These are phyloP conservation scores for Adrianichthys oophorus DNA, from an alignment of 2,797 vertebrate genomes.

Conservation along the genomic window DNA sequence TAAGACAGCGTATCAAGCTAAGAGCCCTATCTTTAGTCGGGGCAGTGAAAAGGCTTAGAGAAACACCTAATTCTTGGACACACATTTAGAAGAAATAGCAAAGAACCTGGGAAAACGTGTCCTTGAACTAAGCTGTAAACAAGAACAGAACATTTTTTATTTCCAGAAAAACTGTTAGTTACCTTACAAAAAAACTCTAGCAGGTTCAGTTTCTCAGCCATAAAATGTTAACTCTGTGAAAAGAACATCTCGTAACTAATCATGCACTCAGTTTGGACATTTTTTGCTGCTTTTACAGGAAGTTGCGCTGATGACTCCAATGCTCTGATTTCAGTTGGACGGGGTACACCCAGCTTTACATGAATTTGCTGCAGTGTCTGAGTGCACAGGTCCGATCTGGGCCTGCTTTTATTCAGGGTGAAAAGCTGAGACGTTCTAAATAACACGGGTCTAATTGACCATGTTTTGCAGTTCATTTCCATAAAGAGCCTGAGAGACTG, in stretches of 20 bases:
- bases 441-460: slow-evolving; percentile 82
- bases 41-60: slow-evolving; percentile 70
- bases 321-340: slow-evolving; percentile 55
- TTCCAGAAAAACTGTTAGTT: background rate
- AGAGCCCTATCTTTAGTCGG: slow-evolving; percentile 73
- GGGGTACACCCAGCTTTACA: slow-evolving; percentile 65
- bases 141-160: slow-evolving; percentile 22
- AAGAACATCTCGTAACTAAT: slow-evolving; percentile 38
- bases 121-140: slow-evolving; percentile 35
- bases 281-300: slow-evolving; percentile 49
- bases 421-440: slow-evolving; percentile 79
- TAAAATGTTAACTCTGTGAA: slow-evolving; percentile 29
- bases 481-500: slow-evolving; percentile 79
- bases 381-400: slow-evolving; percentile 61
- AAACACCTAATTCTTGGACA: slow-evolving; percentile 74
- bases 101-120: slow-evolving; percentile 68
- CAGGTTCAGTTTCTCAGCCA: slow-evolving; percentile 15
- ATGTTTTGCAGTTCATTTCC: slow-evolving; percentile 83
- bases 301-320: slow-evolving; percentile 51
- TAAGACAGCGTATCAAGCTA: slow-evolving; percentile 88
- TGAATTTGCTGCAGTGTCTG: slow-evolving; percentile 73
- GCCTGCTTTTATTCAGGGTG: slow-evolving; percentile 72
- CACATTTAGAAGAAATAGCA: slow-evolving; percentile 64
- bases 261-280: slow-evolving; percentile 12
- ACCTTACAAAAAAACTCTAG: slow-evolving; percentile 19